A percentile compares a stretch with the other conserved stretches of the same genome.
phyloP scores from a whole-genome alignment of 2,888 invertebrate genomes.

The Phymatocera aterrima region DNA sequence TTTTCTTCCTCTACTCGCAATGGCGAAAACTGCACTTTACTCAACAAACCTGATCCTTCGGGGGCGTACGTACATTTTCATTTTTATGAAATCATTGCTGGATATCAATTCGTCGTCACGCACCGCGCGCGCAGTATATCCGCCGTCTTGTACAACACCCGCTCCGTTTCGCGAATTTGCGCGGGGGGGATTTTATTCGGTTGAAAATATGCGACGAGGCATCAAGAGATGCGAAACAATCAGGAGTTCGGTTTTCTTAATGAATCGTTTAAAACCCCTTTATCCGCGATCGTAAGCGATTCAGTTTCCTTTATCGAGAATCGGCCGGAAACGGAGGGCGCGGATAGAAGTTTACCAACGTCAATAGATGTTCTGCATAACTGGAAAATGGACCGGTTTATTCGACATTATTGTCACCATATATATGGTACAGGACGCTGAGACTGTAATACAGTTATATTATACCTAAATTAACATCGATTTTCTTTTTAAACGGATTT shows the following conservation, averaged over 20 bases:
- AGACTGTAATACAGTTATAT: conserved; percentile 61
- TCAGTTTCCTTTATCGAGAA: neutral
- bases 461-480: conserved; percentile 62
- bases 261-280: no score
- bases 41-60: neutral
- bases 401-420: conserved; percentile 61
- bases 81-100: neutral
- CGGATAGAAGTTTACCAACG: no score
- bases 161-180: no score
- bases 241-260: no score
- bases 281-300: neutral
- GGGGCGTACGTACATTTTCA: neutral
- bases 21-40: conserved; percentile 6
- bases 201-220: no score
- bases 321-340: no score
- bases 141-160: no score
- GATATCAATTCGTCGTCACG: no score
- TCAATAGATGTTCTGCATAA: conserved; percentile 53
- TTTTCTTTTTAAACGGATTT: conserved; percentile 61
- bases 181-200: no score
- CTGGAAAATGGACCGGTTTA: conserved; percentile 54
- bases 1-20: neutral
- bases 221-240: no score
- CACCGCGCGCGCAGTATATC: no score
- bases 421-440: no score